phyloP scores from a whole-genome alignment of 2,888 invertebrate species.

The Tipula lateralis region DNA sequence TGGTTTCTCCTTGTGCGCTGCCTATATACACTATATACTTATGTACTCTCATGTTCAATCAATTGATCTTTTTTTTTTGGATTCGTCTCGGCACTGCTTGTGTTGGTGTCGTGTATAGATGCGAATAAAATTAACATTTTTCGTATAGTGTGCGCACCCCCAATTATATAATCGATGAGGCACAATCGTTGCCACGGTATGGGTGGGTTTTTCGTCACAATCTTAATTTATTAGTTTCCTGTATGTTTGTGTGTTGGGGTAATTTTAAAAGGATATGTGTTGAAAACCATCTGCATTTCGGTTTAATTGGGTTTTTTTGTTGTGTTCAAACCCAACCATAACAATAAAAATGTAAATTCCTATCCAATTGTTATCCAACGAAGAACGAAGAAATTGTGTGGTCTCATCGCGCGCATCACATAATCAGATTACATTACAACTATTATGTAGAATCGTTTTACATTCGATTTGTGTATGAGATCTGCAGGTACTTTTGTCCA shows the following conservation, averaged over 20 bases:
- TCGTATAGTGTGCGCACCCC: not conserved
- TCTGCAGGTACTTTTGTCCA: not conserved
- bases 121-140: too few relatives aligned
- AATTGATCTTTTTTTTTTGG: not conserved
- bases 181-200: not conserved
- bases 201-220: not conserved
- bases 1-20: not conserved
- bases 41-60: not conserved
- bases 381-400: not conserved
- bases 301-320: not conserved
- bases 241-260: not conserved
- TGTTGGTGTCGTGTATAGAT: not conserved
- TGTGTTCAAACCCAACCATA: not conserved
- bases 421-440: conserved; percentile 20
- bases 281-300: not conserved
- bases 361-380: not conserved
- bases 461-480: not conserved
- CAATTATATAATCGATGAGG: not conserved
- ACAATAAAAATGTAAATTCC: not conserved
- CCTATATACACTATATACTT: too few relatives aligned
- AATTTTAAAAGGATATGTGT: not conserved
- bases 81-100: not conserved
- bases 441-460: not conserved
- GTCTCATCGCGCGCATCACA: conserved; percentile 15
- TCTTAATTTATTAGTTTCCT: not conserved